Evolutionary conservation across 2,888 invertebrate genomes (phyloP).

Genomic region (Catocala sponsa): DNA sequence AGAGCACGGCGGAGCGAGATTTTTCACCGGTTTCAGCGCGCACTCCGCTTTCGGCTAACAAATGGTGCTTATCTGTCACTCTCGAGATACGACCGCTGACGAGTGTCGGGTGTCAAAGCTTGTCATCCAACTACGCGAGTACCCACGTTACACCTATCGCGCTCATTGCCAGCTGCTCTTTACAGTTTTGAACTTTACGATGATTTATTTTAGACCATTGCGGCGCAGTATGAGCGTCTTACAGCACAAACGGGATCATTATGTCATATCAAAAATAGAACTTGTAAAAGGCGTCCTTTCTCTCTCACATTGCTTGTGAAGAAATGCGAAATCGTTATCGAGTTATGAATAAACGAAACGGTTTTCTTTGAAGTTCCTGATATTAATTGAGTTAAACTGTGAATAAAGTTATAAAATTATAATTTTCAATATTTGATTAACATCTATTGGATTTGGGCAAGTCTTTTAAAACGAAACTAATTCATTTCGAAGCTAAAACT

Average conservation of each 20-base stretch:
- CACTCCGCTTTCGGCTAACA: conserved; percentile 64
- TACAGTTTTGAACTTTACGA: conserved; percentile 59
- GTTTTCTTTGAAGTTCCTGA: conserved; percentile 15
- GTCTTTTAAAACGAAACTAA: conserved; percentile 12
- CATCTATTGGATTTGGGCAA: conserved; percentile 7
- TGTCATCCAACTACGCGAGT: conserved; percentile 66
- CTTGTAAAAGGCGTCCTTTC: conserved; percentile 27
- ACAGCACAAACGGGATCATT: conserved; percentile 55
- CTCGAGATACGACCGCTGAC: conserved; percentile 69
- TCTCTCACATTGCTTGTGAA: conserved; percentile 7
- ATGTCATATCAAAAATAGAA: conserved; percentile 52
- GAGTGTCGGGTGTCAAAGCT: conserved; percentile 74
- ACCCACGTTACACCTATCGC: conserved; percentile 47
- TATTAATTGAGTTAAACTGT: conserved; percentile 5
- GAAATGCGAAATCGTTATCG: conserved; percentile 14
- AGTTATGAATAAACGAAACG: conserved; percentile 22
- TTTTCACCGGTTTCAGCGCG: conserved; percentile 58
- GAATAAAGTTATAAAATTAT: conserved; percentile 3
- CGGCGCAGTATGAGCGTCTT: conserved; percentile 47
- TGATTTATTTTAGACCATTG: conserved; percentile 56
- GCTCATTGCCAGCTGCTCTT: conserved; percentile 44
- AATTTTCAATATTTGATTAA: conserved; percentile 13
- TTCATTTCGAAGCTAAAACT: conserved; percentile 25
- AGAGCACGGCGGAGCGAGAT: conserved; percentile 41
- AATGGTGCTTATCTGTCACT: conserved; percentile 76